These are phyloP conservation scores for Anguilla rostrata DNA, from an alignment of 2,113 vertebrate species.

Conservation along the genomic window DNA sequence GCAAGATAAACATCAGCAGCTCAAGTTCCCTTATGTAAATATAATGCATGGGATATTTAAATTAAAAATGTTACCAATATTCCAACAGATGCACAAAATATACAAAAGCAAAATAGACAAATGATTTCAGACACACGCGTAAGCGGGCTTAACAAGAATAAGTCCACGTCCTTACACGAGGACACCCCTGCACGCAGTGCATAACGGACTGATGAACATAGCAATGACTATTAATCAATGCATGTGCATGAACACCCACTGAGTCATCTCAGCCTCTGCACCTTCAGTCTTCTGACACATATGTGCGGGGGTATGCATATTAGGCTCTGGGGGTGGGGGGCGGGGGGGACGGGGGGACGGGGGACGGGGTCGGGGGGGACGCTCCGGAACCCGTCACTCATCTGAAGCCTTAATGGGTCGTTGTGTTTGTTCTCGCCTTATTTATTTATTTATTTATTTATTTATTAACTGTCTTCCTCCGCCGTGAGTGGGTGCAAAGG, in stretches of 20 bases:
- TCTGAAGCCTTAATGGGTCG: constrained; percentile 23
- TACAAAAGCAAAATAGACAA: no score
- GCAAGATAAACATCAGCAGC: not conserved
- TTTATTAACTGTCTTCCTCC: constrained; percentile 46
- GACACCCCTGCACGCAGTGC: not conserved
- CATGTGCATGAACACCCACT: constrained; percentile 24
- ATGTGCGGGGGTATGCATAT: constrained; percentile 33
- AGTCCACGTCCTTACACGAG: not conserved
- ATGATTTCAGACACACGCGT: no score
- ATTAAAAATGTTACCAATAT: no score
- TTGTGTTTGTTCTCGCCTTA: constrained; percentile 40
- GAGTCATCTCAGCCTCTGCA: constrained; percentile 31
- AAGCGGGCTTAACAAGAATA: no score
- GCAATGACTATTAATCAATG: constrained; percentile 19
- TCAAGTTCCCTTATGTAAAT: no score
- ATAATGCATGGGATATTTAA: no score
- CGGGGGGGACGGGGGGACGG: no score
- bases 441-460: constrained; percentile 36
- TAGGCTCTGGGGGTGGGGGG: constrained; percentile 34
- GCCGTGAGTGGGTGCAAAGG: constrained; percentile 20
- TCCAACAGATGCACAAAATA: no score
- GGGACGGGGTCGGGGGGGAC: no score
- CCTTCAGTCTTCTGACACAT: not conserved
- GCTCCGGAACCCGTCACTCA: constrained; percentile 49
- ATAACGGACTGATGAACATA: not conserved